Evolutionary conservation across 2,888 invertebrate species (phyloP).

Genomic region (Dione vanillae): DNA sequence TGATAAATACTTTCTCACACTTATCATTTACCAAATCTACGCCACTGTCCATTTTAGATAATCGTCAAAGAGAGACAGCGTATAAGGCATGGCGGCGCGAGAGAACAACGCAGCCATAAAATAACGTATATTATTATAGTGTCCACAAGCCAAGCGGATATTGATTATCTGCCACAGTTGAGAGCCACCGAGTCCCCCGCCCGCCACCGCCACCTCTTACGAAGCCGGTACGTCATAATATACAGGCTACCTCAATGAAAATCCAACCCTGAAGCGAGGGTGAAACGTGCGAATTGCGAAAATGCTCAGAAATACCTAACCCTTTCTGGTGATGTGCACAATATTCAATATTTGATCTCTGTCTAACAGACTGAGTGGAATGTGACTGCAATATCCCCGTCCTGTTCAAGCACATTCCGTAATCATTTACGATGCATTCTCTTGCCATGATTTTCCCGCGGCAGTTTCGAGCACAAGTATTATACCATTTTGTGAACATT

Average conservation of each 20-base stretch:
- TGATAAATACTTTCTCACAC: conserved; percentile 85
- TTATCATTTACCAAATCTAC: conserved; percentile 85
- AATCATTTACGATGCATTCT: conserved; percentile 84
- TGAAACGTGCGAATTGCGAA: conserved; percentile 64
- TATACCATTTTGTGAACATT: conserved; percentile 60
- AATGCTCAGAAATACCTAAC: conserved; percentile 54
- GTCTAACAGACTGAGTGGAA: conserved; percentile 79
- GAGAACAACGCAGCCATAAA: conserved; percentile 70
- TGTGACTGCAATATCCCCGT: conserved; percentile 77
- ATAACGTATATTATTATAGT: conserved; percentile 84
- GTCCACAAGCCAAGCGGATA: conserved; percentile 86
- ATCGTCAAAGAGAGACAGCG: conserved; percentile 72
- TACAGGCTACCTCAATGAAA: conserved; percentile 48
- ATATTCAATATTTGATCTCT: conserved; percentile 84
- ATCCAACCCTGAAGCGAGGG: conserved; percentile 61
- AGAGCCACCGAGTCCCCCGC: conserved; percentile 79
- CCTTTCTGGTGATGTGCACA: conserved; percentile 60
- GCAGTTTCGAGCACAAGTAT: conserved; percentile 65
- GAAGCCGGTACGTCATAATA: conserved; percentile 62
- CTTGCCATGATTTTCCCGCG: conserved; percentile 81
- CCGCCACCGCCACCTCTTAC: conserved; percentile 52
- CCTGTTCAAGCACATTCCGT: conserved; percentile 79
- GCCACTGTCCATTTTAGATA: conserved; percentile 84
- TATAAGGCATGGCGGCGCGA: conserved; percentile 51
- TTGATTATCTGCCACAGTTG: conserved; percentile 86